Conservation (phyloP, 2,888 invertebrate genomes). For the Falcaria lacertinaria region DNA sequence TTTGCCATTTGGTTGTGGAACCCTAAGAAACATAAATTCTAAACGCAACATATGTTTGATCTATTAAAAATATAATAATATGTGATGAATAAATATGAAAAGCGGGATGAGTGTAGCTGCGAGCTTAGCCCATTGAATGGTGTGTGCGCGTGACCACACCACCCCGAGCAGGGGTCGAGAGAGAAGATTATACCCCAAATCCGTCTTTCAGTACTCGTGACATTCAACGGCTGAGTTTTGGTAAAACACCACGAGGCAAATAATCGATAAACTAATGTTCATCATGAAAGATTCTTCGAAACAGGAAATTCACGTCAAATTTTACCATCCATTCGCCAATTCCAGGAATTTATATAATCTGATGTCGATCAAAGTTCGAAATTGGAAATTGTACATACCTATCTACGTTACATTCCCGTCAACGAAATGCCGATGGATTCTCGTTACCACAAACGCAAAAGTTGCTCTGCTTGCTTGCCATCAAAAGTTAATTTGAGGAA, state of each 20-base stretch:
- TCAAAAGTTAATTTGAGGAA: slow-evolving; percentile 69
- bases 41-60: slow-evolving; percentile 40
- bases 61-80: slow-evolving; percentile 12
- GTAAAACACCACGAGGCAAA: slow-evolving; percentile 11
- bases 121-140: slow-evolving; percentile 46
- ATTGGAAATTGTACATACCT: slow-evolving; percentile 41
- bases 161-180: slow-evolving; percentile 28
- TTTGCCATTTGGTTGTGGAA: no score
- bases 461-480: slow-evolving; percentile 42
- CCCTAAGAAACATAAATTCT: background rate
- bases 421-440: slow-evolving; percentile 33
- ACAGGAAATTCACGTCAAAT: background rate
- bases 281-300: background rate
- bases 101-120: slow-evolving; percentile 39
- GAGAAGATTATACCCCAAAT: slow-evolving; percentile 43
- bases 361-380: slow-evolving; percentile 40
- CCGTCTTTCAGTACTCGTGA: slow-evolving; percentile 37
- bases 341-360: slow-evolving; percentile 30
- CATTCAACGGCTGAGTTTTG: slow-evolving; percentile 30
- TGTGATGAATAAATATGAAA: slow-evolving; percentile 41
- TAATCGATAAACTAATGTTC: background rate
- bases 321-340: background rate
- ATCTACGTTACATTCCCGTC: slow-evolving; percentile 23
- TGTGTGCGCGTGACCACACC: slow-evolving; percentile 44
- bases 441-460: slow-evolving; percentile 45